These are phyloP conservation scores for Plecturocebus donacophilus DNA, from an alignment of 2,113 vertebrate genomes.

Conservation along the genomic window DNA sequence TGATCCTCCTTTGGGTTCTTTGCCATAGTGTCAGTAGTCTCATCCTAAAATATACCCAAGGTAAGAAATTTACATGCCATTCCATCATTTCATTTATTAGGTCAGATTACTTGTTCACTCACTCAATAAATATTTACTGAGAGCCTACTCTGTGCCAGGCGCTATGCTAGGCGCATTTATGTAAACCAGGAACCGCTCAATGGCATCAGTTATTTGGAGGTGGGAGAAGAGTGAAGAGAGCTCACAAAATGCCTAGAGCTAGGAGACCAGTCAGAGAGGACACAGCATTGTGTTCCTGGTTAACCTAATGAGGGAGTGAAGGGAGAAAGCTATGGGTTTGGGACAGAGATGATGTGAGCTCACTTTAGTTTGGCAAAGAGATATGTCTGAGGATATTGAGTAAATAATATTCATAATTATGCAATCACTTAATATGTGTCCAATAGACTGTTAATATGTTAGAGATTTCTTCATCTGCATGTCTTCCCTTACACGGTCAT, in stretches of 20 bases:
- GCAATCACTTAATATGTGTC: background rate
- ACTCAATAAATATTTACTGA: background rate
- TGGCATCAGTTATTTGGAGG: background rate
- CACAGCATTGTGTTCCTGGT: background rate
- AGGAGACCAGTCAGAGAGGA: background rate
- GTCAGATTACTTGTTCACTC: background rate
- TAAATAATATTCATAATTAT: background rate
- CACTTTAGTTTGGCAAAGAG: background rate
- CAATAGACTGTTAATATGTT: background rate
- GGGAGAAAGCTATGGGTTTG: background rate
- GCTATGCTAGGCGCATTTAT: background rate
- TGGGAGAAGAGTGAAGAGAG: background rate
- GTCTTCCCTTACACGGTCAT: background rate
- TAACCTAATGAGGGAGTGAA: background rate
- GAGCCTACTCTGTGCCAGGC: background rate
- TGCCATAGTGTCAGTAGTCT: background rate
- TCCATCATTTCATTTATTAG: background rate
- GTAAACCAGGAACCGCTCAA: background rate
- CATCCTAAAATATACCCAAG: background rate
- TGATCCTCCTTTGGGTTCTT: background rate
- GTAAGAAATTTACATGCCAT: background rate
- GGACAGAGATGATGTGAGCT: background rate
- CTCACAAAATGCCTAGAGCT: background rate
- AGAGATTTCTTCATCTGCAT: conserved; percentile 21
- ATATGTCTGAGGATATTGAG: background rate